Evolutionary conservation across 2,888 invertebrate genomes (phyloP).

Genomic region (Lamellibrachia columna): DNA sequence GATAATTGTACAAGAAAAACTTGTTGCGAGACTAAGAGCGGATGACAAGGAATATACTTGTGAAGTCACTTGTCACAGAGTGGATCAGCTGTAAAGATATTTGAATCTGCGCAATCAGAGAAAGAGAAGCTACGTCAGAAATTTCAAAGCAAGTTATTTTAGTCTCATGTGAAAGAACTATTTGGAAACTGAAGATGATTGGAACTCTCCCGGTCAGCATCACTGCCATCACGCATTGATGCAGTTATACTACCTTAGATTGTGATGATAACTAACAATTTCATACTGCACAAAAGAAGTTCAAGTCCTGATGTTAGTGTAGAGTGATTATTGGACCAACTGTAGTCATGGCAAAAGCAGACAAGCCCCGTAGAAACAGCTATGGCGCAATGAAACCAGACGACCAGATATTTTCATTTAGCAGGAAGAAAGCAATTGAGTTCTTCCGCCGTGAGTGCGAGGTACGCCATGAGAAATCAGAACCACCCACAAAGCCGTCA

Average conservation of each 20-base stretch:
- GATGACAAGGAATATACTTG: too few species aligned
- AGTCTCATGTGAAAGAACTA: neutral
- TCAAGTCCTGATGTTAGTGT: neutral
- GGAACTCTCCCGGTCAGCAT: too few species aligned
- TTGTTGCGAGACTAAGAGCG: too few species aligned
- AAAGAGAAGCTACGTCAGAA: too few species aligned
- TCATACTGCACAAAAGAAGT: neutral
- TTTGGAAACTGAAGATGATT: neutral
- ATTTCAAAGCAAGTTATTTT: neutral
- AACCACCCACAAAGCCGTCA: neutral
- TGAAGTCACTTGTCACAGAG: too few species aligned
- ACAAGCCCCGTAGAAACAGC: neutral
- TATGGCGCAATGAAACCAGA: neutral
- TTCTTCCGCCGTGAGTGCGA: neutral
- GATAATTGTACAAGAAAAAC: neutral
- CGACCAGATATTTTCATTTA: neutral
- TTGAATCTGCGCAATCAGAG: too few species aligned
- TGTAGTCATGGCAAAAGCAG: neutral
- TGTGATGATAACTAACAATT: neutral
- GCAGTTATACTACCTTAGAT: neutral
- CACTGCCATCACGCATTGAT: too few species aligned
- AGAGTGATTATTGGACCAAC: neutral
- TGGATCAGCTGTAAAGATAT: too few species aligned
- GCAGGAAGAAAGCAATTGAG: neutral
- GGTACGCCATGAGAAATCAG: neutral